phyloP scores from a whole-genome alignment of 2,888 invertebrate genomes.

The Mechanitis messenoides region DNA sequence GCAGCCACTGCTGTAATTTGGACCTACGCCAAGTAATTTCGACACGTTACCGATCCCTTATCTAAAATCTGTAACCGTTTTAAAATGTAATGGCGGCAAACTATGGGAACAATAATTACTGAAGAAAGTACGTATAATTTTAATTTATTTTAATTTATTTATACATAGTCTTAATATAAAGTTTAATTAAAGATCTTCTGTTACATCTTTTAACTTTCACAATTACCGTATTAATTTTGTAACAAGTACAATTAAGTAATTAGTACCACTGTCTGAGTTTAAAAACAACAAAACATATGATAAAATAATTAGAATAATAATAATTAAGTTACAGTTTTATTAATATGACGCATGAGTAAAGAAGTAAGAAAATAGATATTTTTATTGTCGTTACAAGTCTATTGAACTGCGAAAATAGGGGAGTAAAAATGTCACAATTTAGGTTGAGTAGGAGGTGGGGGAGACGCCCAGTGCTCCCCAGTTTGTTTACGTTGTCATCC shows the following conservation, averaged over 20 bases:
- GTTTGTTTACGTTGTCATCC: constrained; percentile 56
- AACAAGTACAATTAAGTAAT: too few relatives aligned
- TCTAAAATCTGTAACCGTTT: constrained; percentile 37
- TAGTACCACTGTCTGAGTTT: too few relatives aligned
- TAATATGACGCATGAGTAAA: too few relatives aligned
- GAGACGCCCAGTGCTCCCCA: constrained; percentile 13
- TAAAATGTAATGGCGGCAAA: constrained; percentile 31
- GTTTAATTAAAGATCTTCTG: too few relatives aligned
- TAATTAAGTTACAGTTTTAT: too few relatives aligned
- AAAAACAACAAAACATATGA: constrained; percentile 1
- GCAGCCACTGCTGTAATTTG: constrained; percentile 45
- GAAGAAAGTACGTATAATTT: not conserved
- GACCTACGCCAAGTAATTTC: constrained; percentile 52
- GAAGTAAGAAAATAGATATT: too few relatives aligned
- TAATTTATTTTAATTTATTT: too few relatives aligned
- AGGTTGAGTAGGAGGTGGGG: constrained; percentile 35
- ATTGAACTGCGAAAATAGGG: constrained; percentile 58
- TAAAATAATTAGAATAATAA: constrained; percentile 5
- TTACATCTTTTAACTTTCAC: too few relatives aligned
- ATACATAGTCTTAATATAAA: too few relatives aligned
- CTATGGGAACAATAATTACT: constrained; percentile 15
- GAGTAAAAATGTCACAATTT: constrained; percentile 62
- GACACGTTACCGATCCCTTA: constrained; percentile 36
- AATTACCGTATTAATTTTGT: too few relatives aligned
- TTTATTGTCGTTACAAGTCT: constrained; percentile 44